Conservation (phyloP, 2,113 vertebrate genomes). For the Gila orcuttii region DNA sequence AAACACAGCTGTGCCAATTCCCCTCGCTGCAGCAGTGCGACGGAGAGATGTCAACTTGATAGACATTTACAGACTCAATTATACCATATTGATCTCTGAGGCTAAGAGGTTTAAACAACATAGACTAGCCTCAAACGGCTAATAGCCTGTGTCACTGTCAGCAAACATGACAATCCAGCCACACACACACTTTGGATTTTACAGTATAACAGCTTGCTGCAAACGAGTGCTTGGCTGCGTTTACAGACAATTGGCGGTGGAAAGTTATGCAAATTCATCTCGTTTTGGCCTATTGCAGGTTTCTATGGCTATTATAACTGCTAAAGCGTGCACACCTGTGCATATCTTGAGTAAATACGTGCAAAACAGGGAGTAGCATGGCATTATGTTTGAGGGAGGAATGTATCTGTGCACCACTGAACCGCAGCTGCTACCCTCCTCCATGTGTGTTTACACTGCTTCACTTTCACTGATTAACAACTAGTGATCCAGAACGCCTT, state of each 20-base stretch:
- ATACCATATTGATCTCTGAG: slow-evolving; percentile 66
- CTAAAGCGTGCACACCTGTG: slow-evolving; percentile 41
- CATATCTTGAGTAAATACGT: slow-evolving; percentile 17
- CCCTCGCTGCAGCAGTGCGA: slow-evolving; percentile 39
- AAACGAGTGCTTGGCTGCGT: neutral
- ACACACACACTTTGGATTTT: neutral
- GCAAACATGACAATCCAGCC: slow-evolving; percentile 32
- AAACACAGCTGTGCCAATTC: slow-evolving; percentile 54
- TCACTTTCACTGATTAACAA: slow-evolving; percentile 54
- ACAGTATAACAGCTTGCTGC: slow-evolving; percentile 27
- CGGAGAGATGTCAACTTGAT: slow-evolving; percentile 61
- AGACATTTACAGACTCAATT: slow-evolving; percentile 70
- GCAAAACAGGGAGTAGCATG: slow-evolving; percentile 23
- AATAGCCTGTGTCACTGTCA: slow-evolving; percentile 55
- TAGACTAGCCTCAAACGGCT: slow-evolving; percentile 57
- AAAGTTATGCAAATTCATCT: slow-evolving; percentile 42
- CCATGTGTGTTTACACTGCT: slow-evolving; percentile 27
- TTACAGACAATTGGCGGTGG: slow-evolving; percentile 33
- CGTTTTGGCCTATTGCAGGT: slow-evolving; percentile 44
- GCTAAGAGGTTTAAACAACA: slow-evolving; percentile 48
- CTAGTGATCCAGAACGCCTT: slow-evolving; percentile 55
- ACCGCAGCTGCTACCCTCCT: slow-evolving; percentile 44
- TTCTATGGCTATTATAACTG: slow-evolving; percentile 10
- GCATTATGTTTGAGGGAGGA: slow-evolving; percentile 24
- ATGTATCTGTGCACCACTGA: slow-evolving; percentile 45